phyloP scores from a whole-genome alignment of 2,797 vertebrate genomes.

The Cygnus olor region DNA sequence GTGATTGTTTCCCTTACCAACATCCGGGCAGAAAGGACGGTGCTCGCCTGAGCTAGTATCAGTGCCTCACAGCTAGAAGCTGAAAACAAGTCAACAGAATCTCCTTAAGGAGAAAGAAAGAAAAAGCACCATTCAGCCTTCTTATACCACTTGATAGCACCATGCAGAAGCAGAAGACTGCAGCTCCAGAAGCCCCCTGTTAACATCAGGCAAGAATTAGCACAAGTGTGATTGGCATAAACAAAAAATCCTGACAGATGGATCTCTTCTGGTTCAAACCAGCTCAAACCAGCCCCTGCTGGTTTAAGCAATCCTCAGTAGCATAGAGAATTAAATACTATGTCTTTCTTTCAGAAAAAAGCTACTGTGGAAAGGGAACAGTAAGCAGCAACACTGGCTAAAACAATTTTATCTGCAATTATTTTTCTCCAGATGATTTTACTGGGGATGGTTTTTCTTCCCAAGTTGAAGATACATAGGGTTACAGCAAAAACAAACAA shows the following conservation, averaged over 20 bases:
- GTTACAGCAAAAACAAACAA: background rate
- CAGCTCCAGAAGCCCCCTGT: background rate
- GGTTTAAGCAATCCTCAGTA: background rate
- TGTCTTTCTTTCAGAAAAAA: background rate
- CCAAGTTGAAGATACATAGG: background rate
- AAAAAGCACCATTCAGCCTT: constrained; percentile 31
- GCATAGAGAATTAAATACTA: background rate
- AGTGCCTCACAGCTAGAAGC: background rate
- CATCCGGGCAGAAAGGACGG: background rate
- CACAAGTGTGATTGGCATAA: background rate
- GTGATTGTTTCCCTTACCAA: background rate
- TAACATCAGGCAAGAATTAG: constrained; percentile 1
- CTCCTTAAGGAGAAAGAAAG: background rate
- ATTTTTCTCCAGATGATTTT: background rate
- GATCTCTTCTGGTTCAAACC: background rate
- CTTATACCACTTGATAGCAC: background rate
- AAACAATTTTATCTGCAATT: background rate
- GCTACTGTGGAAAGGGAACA: background rate
- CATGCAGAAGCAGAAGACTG: background rate
- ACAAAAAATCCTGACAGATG: background rate
- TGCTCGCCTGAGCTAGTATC: constrained; percentile 26
- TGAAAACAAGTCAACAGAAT: constrained; percentile 13
- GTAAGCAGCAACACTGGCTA: constrained; percentile 24
- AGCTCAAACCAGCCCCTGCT: background rate
- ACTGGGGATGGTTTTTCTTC: background rate